phyloP scores from a whole-genome alignment of 2,888 invertebrate genomes.

The Pachydiplax longipennis region DNA sequence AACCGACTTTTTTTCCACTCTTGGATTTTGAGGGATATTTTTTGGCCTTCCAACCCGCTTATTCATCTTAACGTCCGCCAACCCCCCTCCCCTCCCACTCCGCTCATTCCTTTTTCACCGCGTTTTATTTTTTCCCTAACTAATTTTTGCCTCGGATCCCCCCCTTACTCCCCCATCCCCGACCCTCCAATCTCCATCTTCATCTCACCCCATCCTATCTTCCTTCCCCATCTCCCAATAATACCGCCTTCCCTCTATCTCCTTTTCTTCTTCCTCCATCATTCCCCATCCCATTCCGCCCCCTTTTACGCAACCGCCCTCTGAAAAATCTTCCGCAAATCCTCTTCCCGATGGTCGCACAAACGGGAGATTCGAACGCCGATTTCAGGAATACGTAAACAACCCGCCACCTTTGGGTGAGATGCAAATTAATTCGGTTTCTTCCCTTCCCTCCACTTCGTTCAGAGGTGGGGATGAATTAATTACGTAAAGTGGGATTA shows the following conservation, averaged over 20 bases:
- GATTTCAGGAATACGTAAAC: neutral
- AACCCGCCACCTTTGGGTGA: neutral
- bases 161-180: neutral
- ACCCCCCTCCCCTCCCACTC: neutral
- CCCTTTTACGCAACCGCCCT: neutral
- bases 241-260: neutral
- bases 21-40: slow-evolving; percentile 39
- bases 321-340: neutral
- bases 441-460: too few relatives aligned
- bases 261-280: neutral
- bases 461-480: too few relatives aligned
- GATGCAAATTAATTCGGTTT: neutral
- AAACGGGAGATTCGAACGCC: neutral
- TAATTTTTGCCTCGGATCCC: slow-evolving; percentile 34
- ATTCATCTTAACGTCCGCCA: slow-evolving; percentile 44
- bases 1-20: slow-evolving; percentile 8
- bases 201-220: neutral
- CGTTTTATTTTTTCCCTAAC: slow-evolving; percentile 40
- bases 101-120: neutral
- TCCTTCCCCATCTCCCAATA: neutral
- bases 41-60: slow-evolving; percentile 43
- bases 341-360: neutral
- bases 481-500: too few relatives aligned
- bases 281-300: neutral
- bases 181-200: neutral